Evolutionary conservation across 2,888 invertebrate genomes (phyloP).

Genomic region (Euplexia lucipara): DNA sequence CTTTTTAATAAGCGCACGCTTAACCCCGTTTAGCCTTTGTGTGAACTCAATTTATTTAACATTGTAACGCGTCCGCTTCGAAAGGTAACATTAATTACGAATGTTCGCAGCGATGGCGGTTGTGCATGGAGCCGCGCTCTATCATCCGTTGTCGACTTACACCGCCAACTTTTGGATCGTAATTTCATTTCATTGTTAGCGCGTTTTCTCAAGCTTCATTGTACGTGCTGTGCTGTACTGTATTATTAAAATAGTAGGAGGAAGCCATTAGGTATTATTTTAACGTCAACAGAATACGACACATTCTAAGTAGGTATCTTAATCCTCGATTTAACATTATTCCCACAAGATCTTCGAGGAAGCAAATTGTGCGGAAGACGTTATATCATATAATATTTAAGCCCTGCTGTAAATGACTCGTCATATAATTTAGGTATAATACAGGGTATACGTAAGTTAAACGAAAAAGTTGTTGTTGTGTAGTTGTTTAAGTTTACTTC

Average conservation of each 20-base stretch:
- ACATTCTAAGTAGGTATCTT: background rate
- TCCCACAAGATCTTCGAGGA: background rate
- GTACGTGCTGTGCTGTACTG: background rate
- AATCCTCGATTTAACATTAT: background rate
- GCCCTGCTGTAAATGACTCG: too few species aligned
- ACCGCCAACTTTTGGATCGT: conserved; percentile 42
- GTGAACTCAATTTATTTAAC: conserved; percentile 49
- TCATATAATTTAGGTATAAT: too few species aligned
- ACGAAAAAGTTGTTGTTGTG: too few species aligned
- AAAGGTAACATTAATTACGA: conserved; percentile 58
- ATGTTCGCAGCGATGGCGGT: conserved; percentile 26
- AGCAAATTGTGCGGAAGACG: background rate
- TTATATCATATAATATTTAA: too few species aligned
- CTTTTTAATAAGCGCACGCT: conserved; percentile 35
- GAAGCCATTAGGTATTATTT: background rate
- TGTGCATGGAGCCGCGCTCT: conserved; percentile 8
- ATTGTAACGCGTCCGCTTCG: conserved; percentile 42
- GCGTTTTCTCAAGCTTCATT: conserved; percentile 14
- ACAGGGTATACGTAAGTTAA: too few species aligned
- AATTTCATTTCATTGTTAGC: conserved; percentile 44
- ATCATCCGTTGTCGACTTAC: conserved; percentile 36
- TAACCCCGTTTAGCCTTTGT: conserved; percentile 48
- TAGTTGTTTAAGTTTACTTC: too few species aligned
- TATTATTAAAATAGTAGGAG: background rate
- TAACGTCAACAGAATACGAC: background rate